These are phyloP conservation scores for Meriones psammophilus DNA, from an alignment of 2,797 vertebrate species.

Conservation along the genomic window DNA sequence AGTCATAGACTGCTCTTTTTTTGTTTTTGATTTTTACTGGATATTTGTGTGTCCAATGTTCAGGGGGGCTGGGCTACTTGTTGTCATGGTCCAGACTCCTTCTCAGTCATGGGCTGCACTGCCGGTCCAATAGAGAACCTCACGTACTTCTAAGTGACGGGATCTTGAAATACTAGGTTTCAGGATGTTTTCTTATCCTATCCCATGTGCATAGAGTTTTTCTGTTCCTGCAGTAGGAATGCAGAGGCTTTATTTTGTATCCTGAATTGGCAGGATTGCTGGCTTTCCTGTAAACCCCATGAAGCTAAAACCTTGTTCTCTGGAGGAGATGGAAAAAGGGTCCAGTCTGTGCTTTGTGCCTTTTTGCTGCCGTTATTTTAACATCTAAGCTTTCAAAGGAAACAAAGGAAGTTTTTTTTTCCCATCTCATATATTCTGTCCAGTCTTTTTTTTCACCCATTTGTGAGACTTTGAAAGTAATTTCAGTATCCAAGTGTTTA, in stretches of 20 bases:
- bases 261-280: background rate
- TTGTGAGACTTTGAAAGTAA: background rate
- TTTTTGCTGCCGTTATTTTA: background rate
- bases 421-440: background rate
- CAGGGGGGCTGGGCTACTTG: background rate
- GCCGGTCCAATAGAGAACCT: background rate
- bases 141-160: background rate
- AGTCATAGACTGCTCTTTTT: background rate
- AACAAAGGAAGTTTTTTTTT: background rate
- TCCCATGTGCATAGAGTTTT: background rate
- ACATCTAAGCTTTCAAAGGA: background rate
- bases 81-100: background rate
- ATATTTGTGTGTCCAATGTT: background rate
- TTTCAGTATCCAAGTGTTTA: background rate
- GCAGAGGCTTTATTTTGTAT: background rate
- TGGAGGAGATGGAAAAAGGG: background rate
- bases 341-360: background rate
- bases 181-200: background rate
- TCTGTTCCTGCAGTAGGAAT: background rate
- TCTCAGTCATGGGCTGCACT: background rate
- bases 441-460: background rate
- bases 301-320: background rate
- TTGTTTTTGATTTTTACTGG: background rate
- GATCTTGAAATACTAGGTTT: background rate
- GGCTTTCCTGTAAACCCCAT: background rate